Evolutionary conservation across 1,140 invertebrate species (phyloP).

Genomic region (Latrodectus geometricus): DNA sequence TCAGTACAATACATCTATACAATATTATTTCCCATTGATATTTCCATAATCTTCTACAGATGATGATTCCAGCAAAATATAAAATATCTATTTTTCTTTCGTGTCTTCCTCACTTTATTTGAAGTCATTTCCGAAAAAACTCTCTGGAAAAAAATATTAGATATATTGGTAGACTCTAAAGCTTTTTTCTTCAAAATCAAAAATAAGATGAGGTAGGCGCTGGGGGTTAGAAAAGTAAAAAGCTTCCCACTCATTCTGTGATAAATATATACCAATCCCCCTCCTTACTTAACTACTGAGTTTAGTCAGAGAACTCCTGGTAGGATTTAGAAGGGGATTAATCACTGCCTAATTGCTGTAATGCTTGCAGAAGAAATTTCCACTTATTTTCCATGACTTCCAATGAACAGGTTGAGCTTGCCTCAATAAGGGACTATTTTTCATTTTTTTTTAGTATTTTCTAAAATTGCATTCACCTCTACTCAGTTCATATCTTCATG

Average conservation of each 20-base stretch:
- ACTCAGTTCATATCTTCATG: no score
- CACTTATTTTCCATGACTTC: no score
- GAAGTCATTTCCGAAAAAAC: neutral
- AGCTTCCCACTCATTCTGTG: neutral
- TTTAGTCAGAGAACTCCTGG: slow-evolving; percentile 14
- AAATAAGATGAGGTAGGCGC: slow-evolving; percentile 4
- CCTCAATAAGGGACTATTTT: no score
- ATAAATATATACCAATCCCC: neutral
- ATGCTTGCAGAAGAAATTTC: neutral
- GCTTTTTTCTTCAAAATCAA: neutral
- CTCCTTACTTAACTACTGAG: neutral
- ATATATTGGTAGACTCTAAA: neutral
- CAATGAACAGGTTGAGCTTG: no score
- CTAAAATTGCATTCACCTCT: no score
- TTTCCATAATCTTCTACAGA: slow-evolving; percentile 7
- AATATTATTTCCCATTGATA: slow-evolving; percentile 14
- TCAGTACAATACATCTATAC: no score
- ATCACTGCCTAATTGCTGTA: slow-evolving; percentile 8
- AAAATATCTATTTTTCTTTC: neutral
- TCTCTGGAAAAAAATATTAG: neutral
- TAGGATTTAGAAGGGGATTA: slow-evolving; percentile 20
- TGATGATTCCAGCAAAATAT: neutral
- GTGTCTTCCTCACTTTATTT: neutral
- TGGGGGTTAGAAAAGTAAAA: neutral
- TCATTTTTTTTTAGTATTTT: no score